These are phyloP conservation scores for Sericinus montela DNA, from an alignment of 2,888 invertebrate genomes.

Conservation along the genomic window DNA sequence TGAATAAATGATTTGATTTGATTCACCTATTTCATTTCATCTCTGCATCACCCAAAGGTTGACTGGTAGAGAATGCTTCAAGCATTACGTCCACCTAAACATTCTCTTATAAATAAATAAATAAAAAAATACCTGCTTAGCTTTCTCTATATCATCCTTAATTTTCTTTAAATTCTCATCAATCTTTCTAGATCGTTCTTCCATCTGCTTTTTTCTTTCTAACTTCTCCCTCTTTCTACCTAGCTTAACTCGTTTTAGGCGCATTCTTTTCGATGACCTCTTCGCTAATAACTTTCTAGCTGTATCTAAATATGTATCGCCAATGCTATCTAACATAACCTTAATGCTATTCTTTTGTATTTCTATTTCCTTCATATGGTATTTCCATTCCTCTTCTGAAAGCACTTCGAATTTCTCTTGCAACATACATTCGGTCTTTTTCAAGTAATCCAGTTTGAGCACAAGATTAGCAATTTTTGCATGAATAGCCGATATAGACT, in stretches of 20 bases:
- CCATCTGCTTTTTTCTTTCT: conserved; percentile 51
- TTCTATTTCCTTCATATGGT: conserved; percentile 68
- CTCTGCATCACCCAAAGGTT: no score
- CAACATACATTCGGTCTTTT: conserved; percentile 55
- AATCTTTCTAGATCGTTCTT: conserved; percentile 79
- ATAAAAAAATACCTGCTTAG: conserved; percentile 81
- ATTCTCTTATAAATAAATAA: no score
- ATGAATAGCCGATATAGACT: conserved; percentile 40
- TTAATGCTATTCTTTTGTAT: conserved; percentile 65
- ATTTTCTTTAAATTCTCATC: conserved; percentile 83
- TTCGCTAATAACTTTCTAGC: conserved; percentile 64
- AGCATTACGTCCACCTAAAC: no score
- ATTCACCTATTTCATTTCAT: no score
- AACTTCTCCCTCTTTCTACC: conserved; percentile 54
- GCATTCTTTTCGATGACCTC: conserved; percentile 64
- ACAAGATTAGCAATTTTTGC: conserved; percentile 39
- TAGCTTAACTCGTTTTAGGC: conserved; percentile 59
- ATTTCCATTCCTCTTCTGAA: conserved; percentile 77
- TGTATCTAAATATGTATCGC: conserved; percentile 53
- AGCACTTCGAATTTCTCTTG: conserved; percentile 58
- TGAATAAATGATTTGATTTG: no score
- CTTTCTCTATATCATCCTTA: conserved; percentile 80
- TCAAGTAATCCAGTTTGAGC: conserved; percentile 36
- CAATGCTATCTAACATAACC: conserved; percentile 52
- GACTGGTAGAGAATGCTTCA: no score